Evolutionary conservation across 2,113 vertebrate genomes (phyloP), one percentile per base, ranked within the genome.

Genomic region (Equus przewalskii): DNA sequence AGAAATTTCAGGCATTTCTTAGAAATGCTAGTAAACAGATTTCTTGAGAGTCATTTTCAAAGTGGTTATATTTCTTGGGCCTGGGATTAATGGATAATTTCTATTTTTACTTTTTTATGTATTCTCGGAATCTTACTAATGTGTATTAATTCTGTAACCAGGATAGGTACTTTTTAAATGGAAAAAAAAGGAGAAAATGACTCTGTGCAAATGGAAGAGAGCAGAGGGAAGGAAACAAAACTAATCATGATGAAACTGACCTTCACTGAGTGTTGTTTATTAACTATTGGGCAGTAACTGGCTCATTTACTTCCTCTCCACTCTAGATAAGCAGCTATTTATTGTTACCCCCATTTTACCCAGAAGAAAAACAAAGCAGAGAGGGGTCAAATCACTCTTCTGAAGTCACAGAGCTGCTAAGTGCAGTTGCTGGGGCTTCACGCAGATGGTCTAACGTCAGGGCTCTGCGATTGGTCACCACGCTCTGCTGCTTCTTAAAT

Each of bases 1-100:
- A n/a, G 65, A 69, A 67, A 36, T 64, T 83, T 92, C 33, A 44
- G 78, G 49, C 64, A 49, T 70, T 84, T 95, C 84, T 70, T 83
- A 85, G 79, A 84, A 79, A 84, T 30, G 28, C 62, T 85, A 51
- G 56, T 58, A 85, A 79, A 89, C 14, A 80, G 36, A n/a, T 80
- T 69, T 93, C 64, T 90, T 93, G 30, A 80, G 58, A 80, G 84
- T 84, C 46, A 82, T 84, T 95, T 91, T 83, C 62, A 67, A 94
- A 94, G 62, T 44, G 1, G 28, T 70, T 78, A 1, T 30, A 36
- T 88, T 36, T 96, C 36, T 96, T 82, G 62, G 67, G 62, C 46
- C 69, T 91, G 7, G 36, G 54, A 78, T 64, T 79, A 72, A 76
- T 65, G 44, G 15, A 8, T 83, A 83, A 78, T 83, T 87, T 93